A percentile compares a stretch with the other conserved stretches of the same genome.
These are phyloP conservation scores for Pachycephala philippinensis DNA, from an alignment of 2,113 vertebrate species.

Conservation along the genomic window DNA sequence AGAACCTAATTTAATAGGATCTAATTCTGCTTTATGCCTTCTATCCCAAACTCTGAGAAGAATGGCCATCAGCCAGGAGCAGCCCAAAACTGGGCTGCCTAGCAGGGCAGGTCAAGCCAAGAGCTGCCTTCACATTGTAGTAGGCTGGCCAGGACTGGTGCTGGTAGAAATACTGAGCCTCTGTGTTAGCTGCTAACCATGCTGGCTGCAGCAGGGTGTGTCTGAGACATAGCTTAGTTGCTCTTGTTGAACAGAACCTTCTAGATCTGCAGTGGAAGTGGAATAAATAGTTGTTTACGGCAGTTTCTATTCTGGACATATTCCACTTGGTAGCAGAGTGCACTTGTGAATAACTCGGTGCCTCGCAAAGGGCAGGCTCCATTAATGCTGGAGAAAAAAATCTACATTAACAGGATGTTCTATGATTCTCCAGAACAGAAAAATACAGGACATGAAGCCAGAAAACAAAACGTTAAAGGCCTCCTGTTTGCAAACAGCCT, in stretches of 20 bases:
- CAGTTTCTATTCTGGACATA: background rate
- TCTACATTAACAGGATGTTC: background rate
- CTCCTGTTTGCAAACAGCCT: background rate
- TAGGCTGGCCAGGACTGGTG: background rate
- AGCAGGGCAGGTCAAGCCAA: background rate
- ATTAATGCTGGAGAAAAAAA: background rate
- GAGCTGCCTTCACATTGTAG: background rate
- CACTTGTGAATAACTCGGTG: background rate
- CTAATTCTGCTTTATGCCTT: background rate
- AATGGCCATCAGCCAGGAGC: background rate
- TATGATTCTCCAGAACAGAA: background rate
- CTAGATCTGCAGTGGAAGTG: background rate
- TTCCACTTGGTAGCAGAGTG: background rate
- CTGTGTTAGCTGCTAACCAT: background rate
- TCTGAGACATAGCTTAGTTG: background rate
- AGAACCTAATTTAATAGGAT: background rate
- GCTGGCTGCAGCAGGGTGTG: background rate
- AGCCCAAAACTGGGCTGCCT: background rate
- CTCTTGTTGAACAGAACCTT: background rate
- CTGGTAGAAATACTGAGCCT: background rate
- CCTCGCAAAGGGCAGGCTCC: background rate
- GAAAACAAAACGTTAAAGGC: conserved; percentile 6
- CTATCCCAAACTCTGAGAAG: background rate
- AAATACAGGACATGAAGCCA: background rate
- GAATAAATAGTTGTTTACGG: background rate